These are phyloP conservation scores for Oncorhynchus nerka DNA, from an alignment of 2,113 vertebrate species.

Conservation along the genomic window DNA sequence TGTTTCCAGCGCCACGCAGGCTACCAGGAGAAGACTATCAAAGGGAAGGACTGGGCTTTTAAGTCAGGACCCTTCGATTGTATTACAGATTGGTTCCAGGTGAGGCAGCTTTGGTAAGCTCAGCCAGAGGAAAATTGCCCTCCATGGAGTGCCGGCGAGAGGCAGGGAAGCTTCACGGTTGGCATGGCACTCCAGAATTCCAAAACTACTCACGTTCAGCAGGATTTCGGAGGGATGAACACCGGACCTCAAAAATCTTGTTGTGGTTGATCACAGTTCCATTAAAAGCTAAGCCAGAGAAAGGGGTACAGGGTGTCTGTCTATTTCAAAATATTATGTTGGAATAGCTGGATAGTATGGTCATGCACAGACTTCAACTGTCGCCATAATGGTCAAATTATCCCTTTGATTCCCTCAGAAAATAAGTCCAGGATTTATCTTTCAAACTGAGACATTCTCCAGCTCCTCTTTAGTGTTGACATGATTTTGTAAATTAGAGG, in stretches of 20 bases:
- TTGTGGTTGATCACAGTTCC: slow-evolving; percentile 77
- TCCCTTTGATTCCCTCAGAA: slow-evolving; percentile 63
- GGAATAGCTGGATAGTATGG: slow-evolving; percentile 55
- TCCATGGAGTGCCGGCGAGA: slow-evolving; percentile 66
- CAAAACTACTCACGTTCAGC: slow-evolving; percentile 75
- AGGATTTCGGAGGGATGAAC: slow-evolving; percentile 76
- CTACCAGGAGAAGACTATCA: slow-evolving; percentile 79
- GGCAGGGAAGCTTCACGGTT: slow-evolving; percentile 76
- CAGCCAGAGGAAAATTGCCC: slow-evolving; percentile 78
- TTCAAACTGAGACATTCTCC: slow-evolving; percentile 70
- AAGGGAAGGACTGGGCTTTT: slow-evolving; percentile 80
- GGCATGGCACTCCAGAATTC: slow-evolving; percentile 78
- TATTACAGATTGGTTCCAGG: slow-evolving; percentile 87
- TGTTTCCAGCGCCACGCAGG: slow-evolving; percentile 71
- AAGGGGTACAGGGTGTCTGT: slow-evolving; percentile 51
- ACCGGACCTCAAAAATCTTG: slow-evolving; percentile 75
- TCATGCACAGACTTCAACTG: slow-evolving; percentile 59
- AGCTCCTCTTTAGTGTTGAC: slow-evolving; percentile 62
- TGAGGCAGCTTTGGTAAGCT: slow-evolving; percentile 80
- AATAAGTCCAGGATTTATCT: slow-evolving; percentile 56
- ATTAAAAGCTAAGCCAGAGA: slow-evolving; percentile 71
- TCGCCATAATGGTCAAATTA: slow-evolving; percentile 59
- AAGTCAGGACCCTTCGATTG: slow-evolving; percentile 79
- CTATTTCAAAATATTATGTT: slow-evolving; percentile 47
- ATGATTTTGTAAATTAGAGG: slow-evolving; percentile 56